A percentile compares a stretch with the other conserved stretches of the same genome.
Evolutionary conservation across 2,888 invertebrate genomes (phyloP).

Genomic region (Drosophila mulleri): DNA sequence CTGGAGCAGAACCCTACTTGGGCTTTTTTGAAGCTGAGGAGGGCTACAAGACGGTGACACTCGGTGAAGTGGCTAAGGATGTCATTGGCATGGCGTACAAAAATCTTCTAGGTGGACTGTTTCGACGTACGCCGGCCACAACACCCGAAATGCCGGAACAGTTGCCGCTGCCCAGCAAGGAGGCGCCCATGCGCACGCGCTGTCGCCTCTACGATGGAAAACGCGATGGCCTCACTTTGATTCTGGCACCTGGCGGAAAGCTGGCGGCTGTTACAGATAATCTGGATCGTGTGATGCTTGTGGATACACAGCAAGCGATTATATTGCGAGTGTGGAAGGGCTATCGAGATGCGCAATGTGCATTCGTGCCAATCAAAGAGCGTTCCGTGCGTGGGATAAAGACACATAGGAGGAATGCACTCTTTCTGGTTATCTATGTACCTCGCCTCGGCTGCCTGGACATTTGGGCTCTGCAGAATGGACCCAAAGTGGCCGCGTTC

Average conservation of each 20-base stretch:
- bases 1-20: conserved; percentile 93
- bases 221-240: conserved; percentile 90
- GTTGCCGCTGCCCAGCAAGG: conserved; percentile 78
- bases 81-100: conserved; percentile 89
- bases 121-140: conserved; percentile 70
- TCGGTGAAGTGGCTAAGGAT: conserved; percentile 96
- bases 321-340: conserved; percentile 97
- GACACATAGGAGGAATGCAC: conserved; percentile 86
- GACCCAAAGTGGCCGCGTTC: conserved; percentile 95
- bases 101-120: conserved; percentile 91
- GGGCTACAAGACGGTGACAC: conserved; percentile 92
- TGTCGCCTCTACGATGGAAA: conserved; percentile 93
- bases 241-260: conserved; percentile 90
- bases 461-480: conserved; percentile 96
- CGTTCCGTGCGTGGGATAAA: conserved; percentile 84
- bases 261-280: conserved; percentile 94
- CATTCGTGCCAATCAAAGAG: conserved; percentile 94
- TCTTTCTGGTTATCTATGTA: conserved; percentile 96
- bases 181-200: conserved; percentile 91
- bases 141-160: conserved; percentile 37
- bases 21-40: conserved; percentile 96
- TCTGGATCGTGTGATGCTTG: conserved; percentile 93
- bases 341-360: conserved; percentile 97
- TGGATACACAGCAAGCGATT: conserved; percentile 93
- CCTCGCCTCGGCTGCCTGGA: conserved; percentile 96